Percentiles rank a stretch among this genome's conserved stretches.
These are phyloP conservation scores for Albula glossodonta DNA, from an alignment of 2,113 vertebrate species.

Conservation along the genomic window DNA sequence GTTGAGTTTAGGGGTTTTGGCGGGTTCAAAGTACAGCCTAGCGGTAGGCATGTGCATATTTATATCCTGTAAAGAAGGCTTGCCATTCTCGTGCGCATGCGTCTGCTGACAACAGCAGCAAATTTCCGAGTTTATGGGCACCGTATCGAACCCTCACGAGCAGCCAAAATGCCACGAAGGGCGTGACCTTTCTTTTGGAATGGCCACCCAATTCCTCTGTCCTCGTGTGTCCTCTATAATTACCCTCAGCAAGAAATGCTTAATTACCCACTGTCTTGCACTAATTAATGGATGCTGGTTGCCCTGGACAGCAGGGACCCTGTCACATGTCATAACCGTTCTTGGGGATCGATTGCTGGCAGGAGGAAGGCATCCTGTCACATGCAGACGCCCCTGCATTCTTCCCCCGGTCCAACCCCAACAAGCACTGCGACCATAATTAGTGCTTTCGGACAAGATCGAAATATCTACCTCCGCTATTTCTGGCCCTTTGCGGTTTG, in stretches of 20 bases:
- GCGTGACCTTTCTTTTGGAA: constrained; percentile 15
- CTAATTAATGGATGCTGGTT: constrained; percentile 32
- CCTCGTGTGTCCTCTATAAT: constrained; percentile 34
- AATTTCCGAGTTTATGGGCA: background rate
- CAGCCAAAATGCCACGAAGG: constrained; percentile 8
- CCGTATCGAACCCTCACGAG: constrained; percentile 18
- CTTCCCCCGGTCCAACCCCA: background rate
- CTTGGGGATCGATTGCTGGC: background rate
- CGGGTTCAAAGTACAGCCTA: constrained; percentile 3
- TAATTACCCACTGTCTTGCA: constrained; percentile 9
- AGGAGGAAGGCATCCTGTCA: constrained; percentile 2
- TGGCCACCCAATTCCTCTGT: constrained; percentile 16
- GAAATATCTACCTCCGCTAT: background rate
- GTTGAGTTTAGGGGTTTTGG: background rate
- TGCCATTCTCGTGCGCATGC: constrained; percentile 20
- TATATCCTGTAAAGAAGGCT: constrained; percentile 15
- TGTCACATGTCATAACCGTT: background rate
- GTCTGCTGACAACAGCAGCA: constrained; percentile 6
- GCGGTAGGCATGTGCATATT: constrained; percentile 1
- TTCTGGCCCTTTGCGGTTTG: constrained; percentile 20
- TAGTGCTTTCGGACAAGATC: background rate
- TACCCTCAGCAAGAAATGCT: constrained; percentile 33
- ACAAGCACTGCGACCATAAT: constrained; percentile 11
- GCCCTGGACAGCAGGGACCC: background rate
- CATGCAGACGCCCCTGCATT: constrained; percentile 13